These are phyloP conservation scores for Zygaena filipendulae DNA, from an alignment of 2,888 invertebrate species.

Conservation along the genomic window DNA sequence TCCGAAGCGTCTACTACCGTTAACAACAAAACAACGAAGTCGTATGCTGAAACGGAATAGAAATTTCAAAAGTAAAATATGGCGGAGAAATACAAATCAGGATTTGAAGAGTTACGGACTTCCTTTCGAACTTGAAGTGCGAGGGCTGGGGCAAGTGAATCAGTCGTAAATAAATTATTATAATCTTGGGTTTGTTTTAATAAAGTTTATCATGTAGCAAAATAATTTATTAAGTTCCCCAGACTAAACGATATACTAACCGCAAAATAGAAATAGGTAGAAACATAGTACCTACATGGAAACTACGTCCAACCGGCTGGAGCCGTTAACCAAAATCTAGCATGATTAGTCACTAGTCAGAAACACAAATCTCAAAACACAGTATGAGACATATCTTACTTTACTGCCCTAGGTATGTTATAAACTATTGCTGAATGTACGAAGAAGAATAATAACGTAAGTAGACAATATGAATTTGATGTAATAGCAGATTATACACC, in stretches of 20 bases:
- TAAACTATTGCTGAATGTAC: too few species aligned
- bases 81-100: slow-evolving; percentile 20
- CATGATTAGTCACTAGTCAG: too few species aligned
- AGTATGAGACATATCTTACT: too few species aligned
- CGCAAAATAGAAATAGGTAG: slow-evolving; percentile 3
- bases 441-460: too few species aligned
- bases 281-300: too few species aligned
- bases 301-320: too few species aligned
- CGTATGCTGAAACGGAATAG: slow-evolving; percentile 1
- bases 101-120: slow-evolving; percentile 23
- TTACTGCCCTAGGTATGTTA: too few species aligned
- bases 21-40: slow-evolving; percentile 19
- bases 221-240: neutral
- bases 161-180: slow-evolving; percentile 12
- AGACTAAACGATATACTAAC: neutral
- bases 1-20: slow-evolving; percentile 20
- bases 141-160: slow-evolving; percentile 37
- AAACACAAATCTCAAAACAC: too few species aligned
- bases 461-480: too few species aligned
- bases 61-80: slow-evolving; percentile 10
- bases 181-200: slow-evolving; percentile 2
- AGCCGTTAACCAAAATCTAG: too few species aligned
- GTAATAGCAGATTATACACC: too few species aligned
- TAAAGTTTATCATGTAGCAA: too few species aligned
- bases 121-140: slow-evolving; percentile 36